These are phyloP conservation scores for Phenacoccus solenopsis DNA, from an alignment of 1,140 invertebrate genomes.

Conservation along the genomic window DNA sequence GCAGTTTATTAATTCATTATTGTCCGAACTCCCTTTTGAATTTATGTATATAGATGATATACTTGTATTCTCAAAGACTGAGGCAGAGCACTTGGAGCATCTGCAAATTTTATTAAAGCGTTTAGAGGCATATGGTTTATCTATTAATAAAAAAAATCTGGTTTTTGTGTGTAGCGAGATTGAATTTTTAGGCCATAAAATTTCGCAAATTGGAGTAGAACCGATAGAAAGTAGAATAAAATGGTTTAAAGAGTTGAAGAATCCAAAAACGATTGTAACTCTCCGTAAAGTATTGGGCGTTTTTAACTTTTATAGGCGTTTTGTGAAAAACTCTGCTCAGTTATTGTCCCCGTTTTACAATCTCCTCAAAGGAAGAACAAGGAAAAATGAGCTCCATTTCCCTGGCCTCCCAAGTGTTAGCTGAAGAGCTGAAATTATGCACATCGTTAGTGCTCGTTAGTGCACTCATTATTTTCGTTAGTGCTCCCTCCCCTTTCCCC, in stretches of 20 bases:
- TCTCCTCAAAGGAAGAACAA: neutral
- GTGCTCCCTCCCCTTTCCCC: too few relatives aligned
- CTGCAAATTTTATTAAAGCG: neutral
- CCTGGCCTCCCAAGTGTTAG: too few relatives aligned
- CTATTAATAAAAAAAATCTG: neutral
- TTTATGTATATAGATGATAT: slow-evolving; percentile 13
- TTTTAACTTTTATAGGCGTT: neutral
- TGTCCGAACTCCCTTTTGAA: neutral
- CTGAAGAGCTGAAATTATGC: too few relatives aligned
- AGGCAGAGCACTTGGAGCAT: neutral
- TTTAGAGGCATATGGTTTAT: slow-evolving; percentile 5
- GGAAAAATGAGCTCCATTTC: too few relatives aligned
- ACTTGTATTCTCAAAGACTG: neutral
- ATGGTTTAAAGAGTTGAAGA: neutral
- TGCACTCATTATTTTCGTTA: too few relatives aligned
- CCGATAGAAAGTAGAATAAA: neutral
- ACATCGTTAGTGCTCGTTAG: too few relatives aligned
- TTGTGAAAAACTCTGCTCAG: neutral
- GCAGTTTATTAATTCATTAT: slow-evolving; percentile 17
- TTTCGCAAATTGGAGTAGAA: neutral
- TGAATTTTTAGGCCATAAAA: neutral
- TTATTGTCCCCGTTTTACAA: neutral
- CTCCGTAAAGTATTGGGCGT: neutral
- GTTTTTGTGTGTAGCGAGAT: neutral
- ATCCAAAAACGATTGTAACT: neutral